A percentile compares a stretch with the other conserved stretches of the same genome.
phyloP scores from a whole-genome alignment of 2,113 vertebrate species.

The Myodes glareolus region DNA sequence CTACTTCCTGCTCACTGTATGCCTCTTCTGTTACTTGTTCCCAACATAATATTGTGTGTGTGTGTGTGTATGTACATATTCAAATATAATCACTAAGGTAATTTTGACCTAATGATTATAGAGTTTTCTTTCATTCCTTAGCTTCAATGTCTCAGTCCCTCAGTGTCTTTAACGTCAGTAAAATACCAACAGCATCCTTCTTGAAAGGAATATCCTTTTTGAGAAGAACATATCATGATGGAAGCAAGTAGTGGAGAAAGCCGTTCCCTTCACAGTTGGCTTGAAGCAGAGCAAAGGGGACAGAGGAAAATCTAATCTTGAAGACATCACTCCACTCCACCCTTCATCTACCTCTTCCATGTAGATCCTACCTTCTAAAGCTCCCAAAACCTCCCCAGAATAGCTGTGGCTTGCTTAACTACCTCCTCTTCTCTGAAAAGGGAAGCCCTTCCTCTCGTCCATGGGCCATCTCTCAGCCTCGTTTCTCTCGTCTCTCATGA shows the following conservation, averaged over 20 bases:
- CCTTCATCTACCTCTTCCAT: not conserved
- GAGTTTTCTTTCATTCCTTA: not conserved
- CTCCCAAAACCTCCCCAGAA: not conserved
- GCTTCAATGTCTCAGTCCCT: not conserved
- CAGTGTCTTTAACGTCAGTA: not conserved
- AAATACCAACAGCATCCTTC: not conserved
- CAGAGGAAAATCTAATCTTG: too few relatives aligned
- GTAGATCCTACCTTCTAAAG: not conserved
- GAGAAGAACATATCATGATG: not conserved
- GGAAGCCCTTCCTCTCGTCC: not conserved
- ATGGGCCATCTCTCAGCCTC: not conserved
- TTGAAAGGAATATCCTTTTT: not conserved
- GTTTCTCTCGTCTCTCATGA: not conserved
- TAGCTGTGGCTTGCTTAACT: not conserved
- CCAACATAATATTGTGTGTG: not conserved
- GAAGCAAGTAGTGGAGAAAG: too few relatives aligned
- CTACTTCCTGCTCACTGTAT: not conserved
- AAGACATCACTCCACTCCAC: not conserved
- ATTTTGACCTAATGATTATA: not conserved
- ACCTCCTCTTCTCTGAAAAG: not conserved
- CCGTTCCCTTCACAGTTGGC: not conserved
- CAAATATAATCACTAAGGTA: not conserved
- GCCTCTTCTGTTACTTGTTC: not conserved
- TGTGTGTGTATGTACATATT: not conserved
- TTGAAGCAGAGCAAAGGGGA: not conserved